Percentiles rank a stretch among this genome's conserved stretches.
These are phyloP conservation scores for Crax fasciolata DNA, from an alignment of 2,797 vertebrate genomes.

Conservation along the genomic window DNA sequence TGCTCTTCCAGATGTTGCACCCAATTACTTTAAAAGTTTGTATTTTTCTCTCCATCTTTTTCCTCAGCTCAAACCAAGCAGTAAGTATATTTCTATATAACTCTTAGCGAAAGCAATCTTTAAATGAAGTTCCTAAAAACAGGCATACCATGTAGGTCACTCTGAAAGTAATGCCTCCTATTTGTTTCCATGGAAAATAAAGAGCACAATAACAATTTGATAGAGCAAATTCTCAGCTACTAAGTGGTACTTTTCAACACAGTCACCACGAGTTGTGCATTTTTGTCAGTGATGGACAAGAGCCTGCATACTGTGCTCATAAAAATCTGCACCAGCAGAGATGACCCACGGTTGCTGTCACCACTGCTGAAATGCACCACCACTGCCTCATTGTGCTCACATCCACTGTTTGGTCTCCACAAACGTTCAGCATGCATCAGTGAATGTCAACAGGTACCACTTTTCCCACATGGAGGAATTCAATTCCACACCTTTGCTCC, in stretches of 20 bases:
- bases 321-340: no score
- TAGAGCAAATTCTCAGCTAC: no score
- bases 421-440: background rate
- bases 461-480: background rate
- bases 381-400: background rate
- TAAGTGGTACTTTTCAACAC: no score
- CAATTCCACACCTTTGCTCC: background rate
- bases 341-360: background rate
- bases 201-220: no score
- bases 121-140: background rate
- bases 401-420: background rate
- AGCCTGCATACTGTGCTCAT: no score
- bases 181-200: no score
- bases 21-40: background rate
- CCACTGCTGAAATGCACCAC: background rate
- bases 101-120: background rate
- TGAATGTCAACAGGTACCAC: background rate
- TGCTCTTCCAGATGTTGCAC: background rate
- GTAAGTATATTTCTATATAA: background rate
- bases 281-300: no score
- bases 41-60: background rate
- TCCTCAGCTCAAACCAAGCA: background rate
- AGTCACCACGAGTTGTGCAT: no score
- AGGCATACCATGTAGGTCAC: background rate
- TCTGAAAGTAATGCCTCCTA: no score